Base-by-base conservation (phyloP, 2,797 vertebrate species). In the Taeniopygia guttata region DNA sequence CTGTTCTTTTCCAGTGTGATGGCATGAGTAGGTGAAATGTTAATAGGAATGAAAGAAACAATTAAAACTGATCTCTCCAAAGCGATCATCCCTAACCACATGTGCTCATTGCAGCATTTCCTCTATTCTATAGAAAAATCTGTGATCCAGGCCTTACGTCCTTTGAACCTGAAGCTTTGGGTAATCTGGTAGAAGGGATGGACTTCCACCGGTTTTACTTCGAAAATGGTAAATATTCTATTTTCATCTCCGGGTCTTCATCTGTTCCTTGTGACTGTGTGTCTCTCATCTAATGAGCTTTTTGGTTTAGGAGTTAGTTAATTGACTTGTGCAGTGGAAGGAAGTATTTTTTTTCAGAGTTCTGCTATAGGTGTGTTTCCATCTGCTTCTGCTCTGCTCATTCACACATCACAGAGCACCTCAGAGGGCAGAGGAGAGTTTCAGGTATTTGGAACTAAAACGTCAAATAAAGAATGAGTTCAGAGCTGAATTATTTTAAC, bases 141-240 rank as follows among this genome's bases (percentile, higher is more conserved):
- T 99, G 99, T 96, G 99, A 99, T 91, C 99, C 99, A 10, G 99
- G 99, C 52, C 98, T 99, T 91, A 99, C 99, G 0, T 99, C 99
- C 85, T 99, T 99, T 91, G 99, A 99, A 96, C 99, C 99, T 1
- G 99, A 99, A 98, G 99, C 99, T 76, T 87, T 99, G 97, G 99
- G 99, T 55, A 99, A 99, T 97, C 97, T 99, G 85, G 99, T 99
- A 75, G 99, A 99, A 97, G 99, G 99, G 46, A 99, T 99, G 70
- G 99, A 99, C 95, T 99, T 99, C 81, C 99, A 99, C 95, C 98
- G 99, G 82, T 99, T 99, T 98, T 99, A 99, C 98, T 99, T 99
- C 90, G 99, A 99, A 96, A 99, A 99, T 10, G 98, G 99, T 99
- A 98, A 87, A 77, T 51, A 11, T 16, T 68, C 15, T 16, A 48